Evolutionary conservation across 2,888 invertebrate genomes (phyloP).

Genomic region (Tetanocera ferruginea): DNA sequence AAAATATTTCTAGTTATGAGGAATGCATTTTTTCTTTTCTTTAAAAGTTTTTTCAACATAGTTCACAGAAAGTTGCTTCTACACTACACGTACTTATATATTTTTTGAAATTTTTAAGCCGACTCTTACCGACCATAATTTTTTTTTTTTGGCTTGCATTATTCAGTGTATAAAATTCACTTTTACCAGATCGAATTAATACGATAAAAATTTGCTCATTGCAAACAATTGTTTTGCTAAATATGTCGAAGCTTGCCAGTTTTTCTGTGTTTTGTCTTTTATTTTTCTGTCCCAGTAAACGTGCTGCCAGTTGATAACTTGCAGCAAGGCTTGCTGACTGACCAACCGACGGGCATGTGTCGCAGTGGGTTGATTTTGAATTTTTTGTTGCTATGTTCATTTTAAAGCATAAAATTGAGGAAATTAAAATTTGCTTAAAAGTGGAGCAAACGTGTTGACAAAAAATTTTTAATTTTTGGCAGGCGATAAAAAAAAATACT

Average conservation of each 20-base stretch:
- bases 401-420: not conserved
- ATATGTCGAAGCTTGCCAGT: slow-evolving; percentile 45
- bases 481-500: not conserved
- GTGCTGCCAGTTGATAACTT: not conserved
- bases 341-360: not conserved
- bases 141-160: not conserved
- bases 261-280: not conserved
- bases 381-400: not conserved
- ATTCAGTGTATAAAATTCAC: not conserved
- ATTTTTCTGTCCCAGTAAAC: not conserved
- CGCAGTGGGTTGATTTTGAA: not conserved
- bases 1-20: too few relatives aligned
- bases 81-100: too few relatives aligned
- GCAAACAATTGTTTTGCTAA: slow-evolving; percentile 45
- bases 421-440: slow-evolving; percentile 4
- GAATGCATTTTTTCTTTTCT: too few relatives aligned
- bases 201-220: slow-evolving; percentile 43
- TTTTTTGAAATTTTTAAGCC: too few relatives aligned
- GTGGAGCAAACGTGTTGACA: slow-evolving; percentile 14
- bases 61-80: too few relatives aligned
- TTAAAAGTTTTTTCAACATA: too few relatives aligned
- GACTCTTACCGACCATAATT: not conserved
- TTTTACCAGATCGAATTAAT: slow-evolving; percentile 37
- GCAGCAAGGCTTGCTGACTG: not conserved
- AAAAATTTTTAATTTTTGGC: slow-evolving; percentile 1